phyloP scores from a whole-genome alignment of 1,140 invertebrate genomes.

The Megathymus violae region DNA sequence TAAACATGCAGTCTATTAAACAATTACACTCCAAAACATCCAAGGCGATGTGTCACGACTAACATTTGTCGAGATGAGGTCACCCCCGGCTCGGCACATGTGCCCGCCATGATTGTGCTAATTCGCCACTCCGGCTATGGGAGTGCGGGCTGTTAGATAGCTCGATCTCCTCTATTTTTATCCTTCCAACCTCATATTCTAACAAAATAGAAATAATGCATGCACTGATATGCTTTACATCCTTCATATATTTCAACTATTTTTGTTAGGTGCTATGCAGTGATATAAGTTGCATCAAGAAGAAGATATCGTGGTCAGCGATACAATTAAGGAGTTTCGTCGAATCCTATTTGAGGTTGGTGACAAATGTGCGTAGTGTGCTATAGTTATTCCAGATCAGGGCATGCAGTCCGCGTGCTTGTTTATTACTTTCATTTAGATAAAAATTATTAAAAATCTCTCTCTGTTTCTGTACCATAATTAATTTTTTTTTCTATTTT shows the following conservation, averaged over 20 bases:
- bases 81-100: slow-evolving; percentile 39
- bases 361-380: too few species aligned
- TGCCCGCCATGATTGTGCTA: slow-evolving; percentile 24
- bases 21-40: slow-evolving; percentile 17
- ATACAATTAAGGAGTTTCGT: too few species aligned
- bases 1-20: slow-evolving; percentile 21
- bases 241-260: background rate
- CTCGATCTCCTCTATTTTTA: slow-evolving; percentile 7
- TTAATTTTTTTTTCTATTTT: background rate
- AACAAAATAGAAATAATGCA: slow-evolving; percentile 9
- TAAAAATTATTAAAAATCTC: background rate
- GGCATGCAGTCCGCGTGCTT: too few species aligned
- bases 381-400: too few species aligned
- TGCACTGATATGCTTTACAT: slow-evolving; percentile 19
- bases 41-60: slow-evolving; percentile 40
- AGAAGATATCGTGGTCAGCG: too few species aligned
- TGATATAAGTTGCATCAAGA: too few species aligned
- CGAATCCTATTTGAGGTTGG: too few species aligned
- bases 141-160: slow-evolving; percentile 7
- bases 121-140: slow-evolving; percentile 28
- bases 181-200: slow-evolving; percentile 10
- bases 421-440: background rate
- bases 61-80: slow-evolving; percentile 42
- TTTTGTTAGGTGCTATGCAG: too few species aligned
- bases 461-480: background rate